Conservation (phyloP, 2,797 vertebrate genomes). For the Manis javanica region DNA sequence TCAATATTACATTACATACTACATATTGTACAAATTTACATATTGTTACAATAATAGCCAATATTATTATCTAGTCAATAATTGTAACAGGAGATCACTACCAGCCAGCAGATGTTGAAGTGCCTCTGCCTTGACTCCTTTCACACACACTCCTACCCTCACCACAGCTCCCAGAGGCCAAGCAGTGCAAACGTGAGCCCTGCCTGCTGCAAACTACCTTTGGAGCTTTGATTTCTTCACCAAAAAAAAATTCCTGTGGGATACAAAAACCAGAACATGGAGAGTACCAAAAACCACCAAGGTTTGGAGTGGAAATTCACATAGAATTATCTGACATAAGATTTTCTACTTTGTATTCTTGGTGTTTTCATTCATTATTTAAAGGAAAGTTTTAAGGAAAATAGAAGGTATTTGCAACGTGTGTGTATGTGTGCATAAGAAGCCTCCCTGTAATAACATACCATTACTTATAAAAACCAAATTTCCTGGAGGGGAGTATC, state of each 20-base stretch:
- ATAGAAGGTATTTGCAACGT: neutral
- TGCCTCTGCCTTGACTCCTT: neutral
- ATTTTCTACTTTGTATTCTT: slow-evolving; percentile 6
- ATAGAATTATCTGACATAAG: neutral
- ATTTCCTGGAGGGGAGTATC: neutral
- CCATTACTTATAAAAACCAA: neutral
- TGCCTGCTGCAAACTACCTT: neutral
- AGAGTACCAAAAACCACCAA: neutral
- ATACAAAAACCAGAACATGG: neutral
- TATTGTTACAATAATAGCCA: too few species aligned
- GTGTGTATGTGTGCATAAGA: neutral
- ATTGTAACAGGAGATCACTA: neutral
- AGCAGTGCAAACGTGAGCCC: neutral
- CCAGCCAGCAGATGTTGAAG: neutral
- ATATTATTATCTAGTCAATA: neutral
- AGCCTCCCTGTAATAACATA: neutral
- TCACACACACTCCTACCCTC: neutral
- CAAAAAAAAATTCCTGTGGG: neutral
- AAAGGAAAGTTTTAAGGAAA: slow-evolving; percentile 1
- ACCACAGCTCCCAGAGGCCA: neutral
- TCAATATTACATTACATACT: too few species aligned
- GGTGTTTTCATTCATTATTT: neutral
- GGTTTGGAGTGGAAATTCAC: neutral
- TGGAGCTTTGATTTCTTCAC: too few species aligned
- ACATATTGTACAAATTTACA: too few species aligned